These are phyloP conservation scores for Liparis tanakae DNA, from an alignment of 2,797 vertebrate species.

Conservation along the genomic window DNA sequence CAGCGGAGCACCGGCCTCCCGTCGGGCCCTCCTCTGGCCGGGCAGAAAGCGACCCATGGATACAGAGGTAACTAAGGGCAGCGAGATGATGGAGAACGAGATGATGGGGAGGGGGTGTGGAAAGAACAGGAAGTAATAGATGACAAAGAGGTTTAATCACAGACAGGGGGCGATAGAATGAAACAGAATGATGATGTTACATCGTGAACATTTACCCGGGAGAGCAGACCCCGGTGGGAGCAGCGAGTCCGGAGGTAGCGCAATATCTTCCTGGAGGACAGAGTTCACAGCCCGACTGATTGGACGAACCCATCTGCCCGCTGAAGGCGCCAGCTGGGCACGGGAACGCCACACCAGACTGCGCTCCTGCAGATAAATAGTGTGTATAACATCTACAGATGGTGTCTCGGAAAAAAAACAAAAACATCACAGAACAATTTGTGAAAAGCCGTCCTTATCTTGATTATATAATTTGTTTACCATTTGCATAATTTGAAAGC, in stretches of 20 bases:
- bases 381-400: constrained; percentile 66
- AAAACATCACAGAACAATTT: constrained; percentile 57
- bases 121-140: constrained; percentile 25
- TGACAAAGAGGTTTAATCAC: constrained; percentile 54
- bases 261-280: constrained; percentile 86
- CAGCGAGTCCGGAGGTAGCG: constrained; percentile 76
- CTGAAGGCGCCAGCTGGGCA: constrained; percentile 85
- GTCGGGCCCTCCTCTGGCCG: constrained; percentile 75
- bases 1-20: constrained; percentile 79
- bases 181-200: constrained; percentile 33
- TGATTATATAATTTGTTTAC: constrained; percentile 37
- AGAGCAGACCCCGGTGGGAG: constrained; percentile 82
- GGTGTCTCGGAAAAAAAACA: constrained; percentile 35
- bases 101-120: constrained; percentile 6
- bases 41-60: constrained; percentile 74
- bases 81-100: constrained; percentile 33
- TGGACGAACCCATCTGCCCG: constrained; percentile 76
- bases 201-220: constrained; percentile 73
- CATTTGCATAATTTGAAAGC: constrained; percentile 61
- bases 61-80: constrained; percentile 80
- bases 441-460: constrained; percentile 37
- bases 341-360: constrained; percentile 78
- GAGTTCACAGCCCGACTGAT: constrained; percentile 75
- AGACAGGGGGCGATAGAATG: constrained; percentile 21
- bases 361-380: constrained; percentile 75